These are phyloP conservation scores for Coptodon bakossiorum DNA, from an alignment of 2,113 vertebrate genomes.

Conservation along the genomic window DNA sequence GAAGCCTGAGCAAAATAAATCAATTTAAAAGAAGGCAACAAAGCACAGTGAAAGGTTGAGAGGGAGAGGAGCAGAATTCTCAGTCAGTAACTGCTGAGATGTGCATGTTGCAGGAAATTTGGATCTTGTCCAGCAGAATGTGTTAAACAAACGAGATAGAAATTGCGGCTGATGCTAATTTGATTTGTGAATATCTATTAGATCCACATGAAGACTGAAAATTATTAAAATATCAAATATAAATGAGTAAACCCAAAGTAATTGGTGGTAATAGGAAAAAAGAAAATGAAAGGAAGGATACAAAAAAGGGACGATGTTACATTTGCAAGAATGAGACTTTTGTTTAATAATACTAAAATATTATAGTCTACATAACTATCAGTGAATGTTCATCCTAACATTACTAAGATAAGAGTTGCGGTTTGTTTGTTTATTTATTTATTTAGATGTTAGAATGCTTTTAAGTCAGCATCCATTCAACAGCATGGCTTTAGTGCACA, in stretches of 20 bases:
- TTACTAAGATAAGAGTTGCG: neutral
- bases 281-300: neutral
- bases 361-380: neutral
- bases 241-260: neutral
- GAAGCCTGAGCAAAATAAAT: neutral
- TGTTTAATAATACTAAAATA: neutral
- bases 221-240: neutral
- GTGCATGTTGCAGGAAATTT: neutral
- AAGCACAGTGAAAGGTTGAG: neutral
- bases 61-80: neutral
- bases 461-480: slow-evolving; percentile 1
- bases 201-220: neutral
- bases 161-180: neutral
- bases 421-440: neutral
- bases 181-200: neutral
- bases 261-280: neutral
- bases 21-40: neutral
- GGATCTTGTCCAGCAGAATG: neutral
- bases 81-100: neutral
- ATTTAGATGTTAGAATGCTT: neutral
- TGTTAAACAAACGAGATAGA: neutral
- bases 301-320: neutral
- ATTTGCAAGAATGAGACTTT: neutral
- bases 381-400: neutral
- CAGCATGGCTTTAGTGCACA: slow-evolving; percentile 19